Evolutionary conservation across 1,140 invertebrate species (phyloP).

Genomic region (Apolygus lucorum): DNA sequence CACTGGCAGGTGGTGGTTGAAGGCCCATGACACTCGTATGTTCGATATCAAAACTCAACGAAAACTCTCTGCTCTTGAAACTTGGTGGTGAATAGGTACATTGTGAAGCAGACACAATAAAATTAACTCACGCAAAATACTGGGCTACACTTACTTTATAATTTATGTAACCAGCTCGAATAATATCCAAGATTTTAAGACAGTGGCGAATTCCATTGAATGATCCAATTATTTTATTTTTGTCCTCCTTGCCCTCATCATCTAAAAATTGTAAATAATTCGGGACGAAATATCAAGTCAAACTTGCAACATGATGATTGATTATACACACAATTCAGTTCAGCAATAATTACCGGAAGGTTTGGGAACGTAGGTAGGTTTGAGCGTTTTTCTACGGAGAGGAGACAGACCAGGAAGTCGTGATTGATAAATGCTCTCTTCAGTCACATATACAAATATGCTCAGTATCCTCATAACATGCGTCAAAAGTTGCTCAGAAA

Average conservation of each 20-base stretch:
- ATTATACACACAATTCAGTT: too few species aligned
- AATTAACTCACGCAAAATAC: too few species aligned
- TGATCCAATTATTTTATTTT: slow-evolving; percentile 45
- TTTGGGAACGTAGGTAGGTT: slow-evolving; percentile 37
- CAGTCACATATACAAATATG: slow-evolving; percentile 64
- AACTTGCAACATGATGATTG: too few species aligned
- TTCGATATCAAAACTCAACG: too few species aligned
- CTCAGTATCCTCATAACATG: slow-evolving; percentile 62
- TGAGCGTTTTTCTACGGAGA: slow-evolving; percentile 40
- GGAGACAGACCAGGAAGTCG: slow-evolving; percentile 43
- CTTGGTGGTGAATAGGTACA: too few species aligned
- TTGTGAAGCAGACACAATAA: too few species aligned
- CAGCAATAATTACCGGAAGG: neutral
- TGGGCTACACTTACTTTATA: slow-evolving; percentile 51
- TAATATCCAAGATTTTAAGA: slow-evolving; percentile 62
- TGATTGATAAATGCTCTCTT: slow-evolving; percentile 46
- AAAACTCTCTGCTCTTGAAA: too few species aligned
- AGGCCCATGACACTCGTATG: too few species aligned
- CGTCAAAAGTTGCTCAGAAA: slow-evolving; percentile 39
- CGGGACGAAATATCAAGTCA: neutral
- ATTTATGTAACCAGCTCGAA: slow-evolving; percentile 66
- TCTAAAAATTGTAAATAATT: slow-evolving; percentile 29
- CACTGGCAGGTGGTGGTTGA: too few species aligned
- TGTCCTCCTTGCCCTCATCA: slow-evolving; percentile 36
- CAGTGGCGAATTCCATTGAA: slow-evolving; percentile 64